These are phyloP conservation scores for Thomomys bottae DNA, from an alignment of 2,113 vertebrate genomes.

Conservation along the genomic window DNA sequence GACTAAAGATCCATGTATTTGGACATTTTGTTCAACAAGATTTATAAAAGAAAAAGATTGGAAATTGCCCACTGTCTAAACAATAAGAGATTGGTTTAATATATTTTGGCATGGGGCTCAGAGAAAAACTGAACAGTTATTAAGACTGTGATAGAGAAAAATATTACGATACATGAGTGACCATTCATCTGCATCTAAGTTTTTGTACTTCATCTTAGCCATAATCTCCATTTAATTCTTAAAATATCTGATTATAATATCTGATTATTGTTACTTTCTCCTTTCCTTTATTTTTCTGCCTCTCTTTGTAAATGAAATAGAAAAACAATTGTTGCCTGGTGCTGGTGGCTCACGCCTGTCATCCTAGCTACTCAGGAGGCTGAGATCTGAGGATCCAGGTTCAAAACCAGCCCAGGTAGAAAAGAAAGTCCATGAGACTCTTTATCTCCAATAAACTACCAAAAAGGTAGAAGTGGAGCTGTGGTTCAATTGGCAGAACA, in stretches of 20 bases:
- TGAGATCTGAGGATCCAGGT: too few relatives aligned
- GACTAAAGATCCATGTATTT: constrained; percentile 46
- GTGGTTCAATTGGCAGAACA: too few relatives aligned
- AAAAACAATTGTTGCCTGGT: too few relatives aligned
- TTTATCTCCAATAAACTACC: too few relatives aligned
- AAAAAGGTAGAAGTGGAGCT: too few relatives aligned
- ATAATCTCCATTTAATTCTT: not conserved
- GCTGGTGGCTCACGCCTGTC: too few relatives aligned
- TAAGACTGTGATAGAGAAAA: constrained; percentile 14
- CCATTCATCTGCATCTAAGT: not conserved
- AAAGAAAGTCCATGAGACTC: too few relatives aligned
- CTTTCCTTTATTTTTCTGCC: not conserved
- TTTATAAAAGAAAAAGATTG: constrained; percentile 60
- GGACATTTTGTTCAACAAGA: not conserved
- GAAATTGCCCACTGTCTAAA: constrained; percentile 61
- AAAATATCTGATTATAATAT: not conserved
- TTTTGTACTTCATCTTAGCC: not conserved
- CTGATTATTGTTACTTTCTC: not conserved
- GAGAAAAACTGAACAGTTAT: not conserved
- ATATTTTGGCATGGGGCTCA: not conserved
- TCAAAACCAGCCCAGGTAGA: too few relatives aligned
- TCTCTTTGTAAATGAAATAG: constrained; percentile 36
- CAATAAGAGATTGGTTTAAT: constrained; percentile 25
- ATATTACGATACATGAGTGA: not conserved
- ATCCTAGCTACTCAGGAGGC: too few relatives aligned